Evolutionary conservation across 2,888 invertebrate species (phyloP), one percentile per base, ranked within the genome.

Genomic region (Drosophila colorata): DNA sequence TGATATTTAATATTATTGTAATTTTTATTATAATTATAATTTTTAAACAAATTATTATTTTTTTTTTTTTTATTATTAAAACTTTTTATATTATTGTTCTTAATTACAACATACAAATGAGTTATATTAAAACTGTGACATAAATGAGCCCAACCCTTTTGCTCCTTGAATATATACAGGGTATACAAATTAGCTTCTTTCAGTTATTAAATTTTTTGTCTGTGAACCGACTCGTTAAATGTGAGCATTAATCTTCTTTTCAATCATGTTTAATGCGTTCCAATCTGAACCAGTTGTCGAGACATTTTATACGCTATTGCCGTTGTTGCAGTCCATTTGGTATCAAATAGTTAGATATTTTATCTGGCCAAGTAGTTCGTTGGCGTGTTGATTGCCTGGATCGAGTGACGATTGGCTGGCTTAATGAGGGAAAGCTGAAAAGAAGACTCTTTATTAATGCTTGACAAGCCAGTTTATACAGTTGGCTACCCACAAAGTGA

Each of bases 131-230:
- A n/a, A n/a, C n/a, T 25, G 6, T 9, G 28, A 9, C 28, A 28
- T 9, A 9, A 28, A 2, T 28, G 28, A 9, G 9, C 9, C 9
- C 14, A 20, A 11, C 44, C 41, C 2, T 8, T 8, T 35, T 23
- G 23, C 16, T 0, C 13, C 8, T 2, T 13, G 8, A 28, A 41
- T 20, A 25, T 13, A 1, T 65, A 47, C 25, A 51, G 73, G 46
- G 72, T 77, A 80, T 72, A 44, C 49, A 37, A 56, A 63, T 69
- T 40, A 66, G 65, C 78, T 71, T 52, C 53, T 69, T 58, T 74
- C n/a, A 9, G 33, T 48, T 59, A 55, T 67, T 41, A 59, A 37
- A 38, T 57, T 44, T 46, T 6, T 20, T 53, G 33, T 33, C 33
- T 73, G 49, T 44, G 31, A 31, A 51, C 16, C 14, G 40, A 48